Evolutionary conservation across 2,797 vertebrate genomes (phyloP), one percentile per base, ranked within the genome.

Genomic region (Morus bassanus): DNA sequence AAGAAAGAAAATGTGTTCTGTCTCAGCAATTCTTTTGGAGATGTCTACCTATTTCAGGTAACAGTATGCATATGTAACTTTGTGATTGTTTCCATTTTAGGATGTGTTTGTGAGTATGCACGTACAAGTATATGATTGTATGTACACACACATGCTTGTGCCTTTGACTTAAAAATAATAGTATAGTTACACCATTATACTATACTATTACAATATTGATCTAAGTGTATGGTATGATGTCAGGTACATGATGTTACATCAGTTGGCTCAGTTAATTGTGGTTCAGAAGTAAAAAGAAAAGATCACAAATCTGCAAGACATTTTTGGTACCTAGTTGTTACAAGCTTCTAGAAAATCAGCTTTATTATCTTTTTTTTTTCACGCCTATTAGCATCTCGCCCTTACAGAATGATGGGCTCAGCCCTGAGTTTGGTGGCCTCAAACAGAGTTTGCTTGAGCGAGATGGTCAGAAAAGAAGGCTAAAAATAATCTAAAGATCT

Each of bases 1-100:
- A 99, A 99, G 96, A 99, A 99, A 96, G 99, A 99, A 95, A 99
- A 99, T 2, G 99, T 99, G 45, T 99, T 99, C 97, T 99, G 99
- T 96, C 99, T 99, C 89, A 99, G 99, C 98, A 99, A 99, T 97
- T 98, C 98, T 22, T 99, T 99, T 7, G 99, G 99, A 45, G 99
- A 99, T 35, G 99, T 99, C 93, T 99, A 99, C 97, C 98, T 99
- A 68, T 99, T 99, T 97, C 99, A 99, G 99, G 99, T 99, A 96
- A 92, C 39, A 54, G 51, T 6, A 67, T 57, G 41, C 23, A 50
- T 85, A 45, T 0, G 0, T 69, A 67, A 33, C 25, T 72, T 90
- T 19, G 23, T 85, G 15, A 6, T 63, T 81, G 10, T 85, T 93
- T 91, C 41, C 6, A 1, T 74, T 89, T 87, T 60, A 53, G 25